These are phyloP conservation scores for Rhagium mordax DNA, from an alignment of 2,888 invertebrate genomes.

Conservation along the genomic window DNA sequence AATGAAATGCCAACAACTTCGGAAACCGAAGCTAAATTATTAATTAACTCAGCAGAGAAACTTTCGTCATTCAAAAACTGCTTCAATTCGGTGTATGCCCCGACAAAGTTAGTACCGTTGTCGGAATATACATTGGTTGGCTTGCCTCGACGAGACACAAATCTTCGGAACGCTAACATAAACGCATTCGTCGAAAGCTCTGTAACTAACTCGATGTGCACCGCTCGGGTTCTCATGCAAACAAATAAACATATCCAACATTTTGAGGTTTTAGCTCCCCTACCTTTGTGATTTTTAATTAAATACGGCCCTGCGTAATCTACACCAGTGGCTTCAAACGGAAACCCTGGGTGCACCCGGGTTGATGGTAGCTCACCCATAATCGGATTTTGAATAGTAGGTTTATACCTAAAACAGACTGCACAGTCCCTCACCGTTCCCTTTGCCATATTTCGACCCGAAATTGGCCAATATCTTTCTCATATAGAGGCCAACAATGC, in stretches of 20 bases:
- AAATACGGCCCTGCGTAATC: conserved; percentile 13
- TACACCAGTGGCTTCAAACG: neutral
- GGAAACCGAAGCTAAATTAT: too few species aligned
- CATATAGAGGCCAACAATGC: neutral
- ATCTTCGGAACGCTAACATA: neutral
- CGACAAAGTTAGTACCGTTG: conserved; percentile 6
- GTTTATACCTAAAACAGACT: neutral
- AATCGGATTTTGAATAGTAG: neutral
- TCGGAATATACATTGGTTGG: neutral
- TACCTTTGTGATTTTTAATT: neutral
- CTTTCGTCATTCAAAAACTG: too few species aligned
- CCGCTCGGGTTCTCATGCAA: neutral
- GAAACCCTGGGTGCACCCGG: neutral
- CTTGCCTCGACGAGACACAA: neutral
- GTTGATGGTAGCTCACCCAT: neutral
- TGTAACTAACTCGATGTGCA: neutral
- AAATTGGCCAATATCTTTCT: neutral
- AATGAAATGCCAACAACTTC: conserved; percentile 9
- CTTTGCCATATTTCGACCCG: neutral
- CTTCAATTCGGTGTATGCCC: neutral
- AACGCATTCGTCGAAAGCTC: neutral
- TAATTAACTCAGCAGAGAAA: too few species aligned
- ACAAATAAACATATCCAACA: too few species aligned
- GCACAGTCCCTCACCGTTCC: neutral
- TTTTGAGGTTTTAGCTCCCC: neutral